phyloP scores from a whole-genome alignment of 2,797 vertebrate genomes.

The Acanthurus lineatus region DNA sequence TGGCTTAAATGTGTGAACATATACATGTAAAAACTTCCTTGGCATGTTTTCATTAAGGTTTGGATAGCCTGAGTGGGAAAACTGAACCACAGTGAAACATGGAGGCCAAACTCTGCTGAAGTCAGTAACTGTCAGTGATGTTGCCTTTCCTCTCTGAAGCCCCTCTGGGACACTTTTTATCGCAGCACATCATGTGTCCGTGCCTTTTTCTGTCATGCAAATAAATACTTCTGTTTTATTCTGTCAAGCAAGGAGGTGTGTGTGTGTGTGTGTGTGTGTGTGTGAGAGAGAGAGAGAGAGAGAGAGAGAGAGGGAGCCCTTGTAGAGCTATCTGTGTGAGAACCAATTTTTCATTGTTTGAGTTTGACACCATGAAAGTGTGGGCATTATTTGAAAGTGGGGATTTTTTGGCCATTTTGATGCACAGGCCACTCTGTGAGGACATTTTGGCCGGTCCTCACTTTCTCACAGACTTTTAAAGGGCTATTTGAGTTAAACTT shows the following conservation, averaged over 20 bases:
- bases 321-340: too few species aligned
- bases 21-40: conserved; percentile 24
- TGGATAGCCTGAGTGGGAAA: conserved; percentile 9
- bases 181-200: conserved; percentile 43
- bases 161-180: conserved; percentile 27
- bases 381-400: too few species aligned
- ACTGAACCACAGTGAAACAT: conserved; percentile 32
- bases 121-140: conserved; percentile 43
- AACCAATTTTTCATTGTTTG: too few species aligned
- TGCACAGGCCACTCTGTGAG: too few species aligned
- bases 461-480: too few species aligned
- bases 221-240: conserved; percentile 55
- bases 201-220: conserved; percentile 65
- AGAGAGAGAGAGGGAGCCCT: too few species aligned
- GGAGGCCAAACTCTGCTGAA: conserved; percentile 36
- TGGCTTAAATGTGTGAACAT: conserved; percentile 13
- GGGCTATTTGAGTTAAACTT: too few species aligned
- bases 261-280: neutral
- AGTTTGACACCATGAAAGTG: too few species aligned
- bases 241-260: neutral
- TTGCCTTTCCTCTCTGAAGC: conserved; percentile 30
- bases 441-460: too few species aligned
- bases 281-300: too few species aligned
- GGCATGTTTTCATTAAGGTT: neutral
- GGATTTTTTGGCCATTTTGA: too few species aligned